A percentile compares a stretch with the other conserved stretches of the same genome.
Conservation (phyloP, 2,888 invertebrate genomes). For the Trissolcus brochymenae region DNA sequence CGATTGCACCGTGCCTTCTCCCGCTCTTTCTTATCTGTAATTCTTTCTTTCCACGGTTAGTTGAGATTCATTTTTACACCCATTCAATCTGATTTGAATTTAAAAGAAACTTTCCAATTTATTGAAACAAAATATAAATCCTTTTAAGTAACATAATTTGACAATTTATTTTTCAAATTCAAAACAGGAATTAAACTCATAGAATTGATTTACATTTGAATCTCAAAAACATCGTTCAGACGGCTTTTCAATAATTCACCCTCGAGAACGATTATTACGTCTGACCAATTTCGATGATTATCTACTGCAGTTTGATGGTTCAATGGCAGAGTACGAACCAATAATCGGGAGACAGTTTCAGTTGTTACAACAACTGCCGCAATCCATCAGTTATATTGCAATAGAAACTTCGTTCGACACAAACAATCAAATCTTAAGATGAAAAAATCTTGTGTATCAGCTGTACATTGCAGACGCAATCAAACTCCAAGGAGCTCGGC, state of each 20-base stretch:
- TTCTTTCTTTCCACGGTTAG: conserved; percentile 1
- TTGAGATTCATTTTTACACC: not conserved
- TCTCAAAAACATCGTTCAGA: not conserved
- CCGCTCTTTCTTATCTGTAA: conserved; percentile 14
- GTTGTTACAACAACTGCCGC: not conserved
- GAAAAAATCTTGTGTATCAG: no score
- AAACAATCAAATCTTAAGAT: no score
- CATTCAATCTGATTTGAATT: not conserved
- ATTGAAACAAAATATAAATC: not conserved
- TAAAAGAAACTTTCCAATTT: not conserved
- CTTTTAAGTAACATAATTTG: no score
- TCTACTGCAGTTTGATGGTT: conserved; percentile 17
- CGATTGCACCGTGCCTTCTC: conserved; percentile 29
- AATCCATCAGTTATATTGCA: not conserved
- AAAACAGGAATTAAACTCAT: not conserved
- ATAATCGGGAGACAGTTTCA: not conserved
- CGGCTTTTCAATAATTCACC: not conserved
- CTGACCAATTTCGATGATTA: conserved; percentile 27
- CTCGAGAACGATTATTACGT: conserved; percentile 12
- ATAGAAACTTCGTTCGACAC: not conserved
- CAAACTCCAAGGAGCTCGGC: no score
- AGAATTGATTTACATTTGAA: not conserved
- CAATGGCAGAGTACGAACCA: conserved; percentile 4
- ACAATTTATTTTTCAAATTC: not conserved
- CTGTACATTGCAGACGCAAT: no score